Conservation (phyloP, 2,113 vertebrate species). For the Centrocercus urophasianus region DNA sequence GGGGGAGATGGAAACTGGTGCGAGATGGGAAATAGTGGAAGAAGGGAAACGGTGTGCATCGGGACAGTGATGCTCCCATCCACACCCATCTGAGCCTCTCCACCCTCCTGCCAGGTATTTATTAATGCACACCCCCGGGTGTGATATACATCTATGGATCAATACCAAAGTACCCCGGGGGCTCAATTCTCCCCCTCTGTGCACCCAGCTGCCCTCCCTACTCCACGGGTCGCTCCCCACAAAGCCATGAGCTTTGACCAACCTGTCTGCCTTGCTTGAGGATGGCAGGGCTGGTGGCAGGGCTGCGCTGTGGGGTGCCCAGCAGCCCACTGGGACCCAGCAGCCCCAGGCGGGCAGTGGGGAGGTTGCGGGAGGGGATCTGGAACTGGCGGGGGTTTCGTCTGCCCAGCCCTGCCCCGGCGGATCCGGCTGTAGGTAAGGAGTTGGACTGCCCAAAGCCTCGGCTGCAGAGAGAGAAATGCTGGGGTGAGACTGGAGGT, state of each 20-base stretch:
- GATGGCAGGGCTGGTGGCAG: conserved; percentile 88
- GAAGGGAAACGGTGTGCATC: neutral
- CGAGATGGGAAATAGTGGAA: neutral
- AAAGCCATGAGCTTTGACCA: neutral
- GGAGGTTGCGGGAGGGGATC: conserved; percentile 92
- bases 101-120: neutral
- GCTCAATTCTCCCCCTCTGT: neutral
- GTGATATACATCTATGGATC: neutral
- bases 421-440: conserved; percentile 89
- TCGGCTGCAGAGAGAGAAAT: conserved; percentile 76
- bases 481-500: neutral
- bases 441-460: conserved; percentile 97
- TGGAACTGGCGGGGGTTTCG: conserved; percentile 95
- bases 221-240: neutral
- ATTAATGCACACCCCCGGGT: neutral
- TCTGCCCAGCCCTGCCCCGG: conserved; percentile 86
- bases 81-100: neutral
- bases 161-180: neutral
- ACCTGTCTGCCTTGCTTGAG: conserved; percentile 96
- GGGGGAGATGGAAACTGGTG: neutral
- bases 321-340: conserved; percentile 88
- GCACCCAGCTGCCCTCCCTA: neutral
- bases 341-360: conserved; percentile 88
- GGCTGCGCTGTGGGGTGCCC: conserved; percentile 87
- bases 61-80: neutral